Evolutionary conservation across 2,797 vertebrate species (phyloP).

Genomic region (Crocodylus rhombifer): DNA sequence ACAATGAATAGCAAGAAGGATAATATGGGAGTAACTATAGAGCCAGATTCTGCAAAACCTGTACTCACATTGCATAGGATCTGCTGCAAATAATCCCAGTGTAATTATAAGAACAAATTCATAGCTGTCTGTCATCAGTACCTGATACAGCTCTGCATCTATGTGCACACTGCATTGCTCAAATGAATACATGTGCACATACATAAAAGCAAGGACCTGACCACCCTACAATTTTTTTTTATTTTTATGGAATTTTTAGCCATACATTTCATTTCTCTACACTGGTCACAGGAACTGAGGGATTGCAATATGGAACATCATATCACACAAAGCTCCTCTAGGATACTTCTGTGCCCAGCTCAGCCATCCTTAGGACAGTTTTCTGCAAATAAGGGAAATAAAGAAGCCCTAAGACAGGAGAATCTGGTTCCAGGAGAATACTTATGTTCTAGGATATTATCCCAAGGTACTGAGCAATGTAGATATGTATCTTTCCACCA

Average conservation of each 20-base stretch:
- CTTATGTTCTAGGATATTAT: background rate
- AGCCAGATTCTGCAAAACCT: background rate
- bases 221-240: no score
- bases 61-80: background rate
- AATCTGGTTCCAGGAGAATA: background rate
- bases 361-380: background rate
- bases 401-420: background rate
- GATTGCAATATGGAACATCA: background rate
- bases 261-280: rapidly evolving
- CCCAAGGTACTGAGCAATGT: background rate
- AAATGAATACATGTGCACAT: background rate
- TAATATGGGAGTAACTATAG: conserved; percentile 21
- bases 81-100: conserved; percentile 36
- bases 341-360: background rate
- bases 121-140: background rate
- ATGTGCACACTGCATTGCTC: background rate
- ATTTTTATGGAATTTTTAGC: background rate
- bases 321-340: background rate
- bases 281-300: background rate
- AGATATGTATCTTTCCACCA: background rate
- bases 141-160: background rate
- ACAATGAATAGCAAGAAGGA: background rate
- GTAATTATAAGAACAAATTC: background rate
- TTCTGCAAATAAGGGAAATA: background rate
- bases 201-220: background rate